Evolutionary conservation across 2,797 vertebrate genomes (phyloP).

Genomic region (Danio aesculapii): DNA sequence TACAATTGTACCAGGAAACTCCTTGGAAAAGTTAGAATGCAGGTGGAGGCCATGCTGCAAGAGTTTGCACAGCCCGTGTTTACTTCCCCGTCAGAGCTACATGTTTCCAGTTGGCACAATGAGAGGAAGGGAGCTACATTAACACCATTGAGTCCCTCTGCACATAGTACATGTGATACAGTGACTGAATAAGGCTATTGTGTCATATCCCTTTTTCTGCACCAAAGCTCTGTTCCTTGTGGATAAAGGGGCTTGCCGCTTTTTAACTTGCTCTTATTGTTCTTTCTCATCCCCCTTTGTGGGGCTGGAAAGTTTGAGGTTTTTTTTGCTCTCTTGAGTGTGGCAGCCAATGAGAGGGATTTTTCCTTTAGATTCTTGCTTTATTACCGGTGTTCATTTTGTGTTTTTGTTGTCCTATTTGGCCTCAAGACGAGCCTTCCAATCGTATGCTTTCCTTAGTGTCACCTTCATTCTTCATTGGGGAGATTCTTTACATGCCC

Average conservation of each 20-base stretch:
- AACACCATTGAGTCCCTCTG: conserved; percentile 66
- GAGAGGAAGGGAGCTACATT: conserved; percentile 77
- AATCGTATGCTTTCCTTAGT: conserved; percentile 10
- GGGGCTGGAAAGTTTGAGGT: conserved; percentile 49
- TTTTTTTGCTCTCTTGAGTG: conserved; percentile 50
- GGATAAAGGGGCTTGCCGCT: conserved; percentile 54
- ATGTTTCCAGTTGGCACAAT: conserved; percentile 75
- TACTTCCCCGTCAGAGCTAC: conserved; percentile 71
- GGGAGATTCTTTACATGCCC: conserved; percentile 35
- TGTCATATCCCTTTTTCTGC: conserved; percentile 61
- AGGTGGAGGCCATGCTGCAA: conserved; percentile 28
- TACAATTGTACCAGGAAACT: background rate
- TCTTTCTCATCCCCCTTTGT: conserved; percentile 54
- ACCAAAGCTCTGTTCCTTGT: conserved; percentile 55
- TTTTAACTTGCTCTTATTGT: conserved; percentile 56
- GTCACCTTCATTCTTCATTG: conserved; percentile 29
- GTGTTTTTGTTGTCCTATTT: conserved; percentile 17
- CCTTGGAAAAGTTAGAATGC: background rate
- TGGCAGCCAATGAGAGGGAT: conserved; percentile 41
- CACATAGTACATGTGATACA: conserved; percentile 68
- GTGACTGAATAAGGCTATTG: conserved; percentile 73
- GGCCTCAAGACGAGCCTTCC: background rate
- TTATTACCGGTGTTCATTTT: conserved; percentile 20
- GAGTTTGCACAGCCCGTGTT: conserved; percentile 51
- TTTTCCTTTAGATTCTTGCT: conserved; percentile 26